Base-by-base conservation (phyloP, 2,888 invertebrate species). In the Pollenia amentaria region DNA sequence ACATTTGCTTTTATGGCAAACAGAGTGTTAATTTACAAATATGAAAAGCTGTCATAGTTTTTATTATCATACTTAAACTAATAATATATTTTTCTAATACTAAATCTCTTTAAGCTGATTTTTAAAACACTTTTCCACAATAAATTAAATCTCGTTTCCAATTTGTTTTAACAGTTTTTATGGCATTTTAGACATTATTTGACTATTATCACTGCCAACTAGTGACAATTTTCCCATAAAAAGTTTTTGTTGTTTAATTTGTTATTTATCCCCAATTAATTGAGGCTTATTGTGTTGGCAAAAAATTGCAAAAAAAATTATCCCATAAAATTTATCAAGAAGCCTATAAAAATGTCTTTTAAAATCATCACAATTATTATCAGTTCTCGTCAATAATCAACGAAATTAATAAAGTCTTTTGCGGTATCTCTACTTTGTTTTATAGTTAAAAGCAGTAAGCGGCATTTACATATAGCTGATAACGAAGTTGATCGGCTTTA, bases 301-400 rank as follows among this genome's bases (percentile, higher is more conserved):
- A 65, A 65, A 11, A 46, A 11, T 18, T 53, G 12, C 10, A 21
- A 38, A 29, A 48, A 60, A 38, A 51, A 16, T 51, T 4, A 44
- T 16, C 16, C 14, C 14, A 65, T 67, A 67, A 77, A 67, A 55
- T 51, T 29, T 16, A 57, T 57, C 38, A 18, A 48, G 1, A 12
- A 11, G 9, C 38, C 6, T 18, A 65, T 72, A 64, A 64, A 80
- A 72, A 9, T 29, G 64, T 55, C 38, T 73, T 64, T 73, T 18
- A 18, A 69, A 57, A 40, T 65, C 46, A 67, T 64, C 72, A 46
- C 42, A 40, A 51, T 53, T 53, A 64, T 53, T n/a, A 57, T 67
- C 73, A 21, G 21, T 73, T 7, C 29, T 44, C 40, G 64, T 38
- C 80, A 72, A 73, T 80, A 65, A 81, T 65, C 65, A 29, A 44